Percentiles rank a stretch among this genome's conserved stretches.
Evolutionary conservation across 1,140 invertebrate species (phyloP).

Genomic region (Pachyrhynchus sulphureomaculatus): DNA sequence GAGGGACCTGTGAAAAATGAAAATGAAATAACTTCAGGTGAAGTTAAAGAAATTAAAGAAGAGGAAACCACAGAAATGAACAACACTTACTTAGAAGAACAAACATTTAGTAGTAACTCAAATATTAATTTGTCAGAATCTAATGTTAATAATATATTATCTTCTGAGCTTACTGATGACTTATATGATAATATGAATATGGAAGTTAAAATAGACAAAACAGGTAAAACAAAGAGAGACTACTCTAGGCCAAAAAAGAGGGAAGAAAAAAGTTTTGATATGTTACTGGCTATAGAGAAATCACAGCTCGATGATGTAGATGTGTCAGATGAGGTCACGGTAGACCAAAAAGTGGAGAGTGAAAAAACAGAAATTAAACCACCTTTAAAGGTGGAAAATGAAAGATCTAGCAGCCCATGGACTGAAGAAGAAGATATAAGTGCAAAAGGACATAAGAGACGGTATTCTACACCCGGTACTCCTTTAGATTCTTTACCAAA

Average conservation of each 20-base stretch:
- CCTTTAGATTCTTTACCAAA: constrained; percentile 67
- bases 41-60: neutral
- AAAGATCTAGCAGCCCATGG: constrained; percentile 57
- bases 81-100: neutral
- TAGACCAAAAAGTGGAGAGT: constrained; percentile 33
- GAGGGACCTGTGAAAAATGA: neutral
- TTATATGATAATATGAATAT: constrained; percentile 60
- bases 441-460: constrained; percentile 43
- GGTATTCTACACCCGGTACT: constrained; percentile 54
- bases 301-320: constrained; percentile 48
- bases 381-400: constrained; percentile 40
- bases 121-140: constrained; percentile 26
- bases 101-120: neutral
- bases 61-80: neutral
- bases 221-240: constrained; percentile 51
- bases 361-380: constrained; percentile 42
- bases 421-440: constrained; percentile 55
- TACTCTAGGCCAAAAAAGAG: constrained; percentile 54
- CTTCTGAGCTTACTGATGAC: constrained; percentile 42
- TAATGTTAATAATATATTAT: constrained; percentile 36
- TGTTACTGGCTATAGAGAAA: constrained; percentile 49
- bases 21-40: too few relatives aligned
- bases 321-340: constrained; percentile 40
- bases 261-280: constrained; percentile 50
- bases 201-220: constrained; percentile 57